A percentile compares a stretch with the other conserved stretches of the same genome.
Conservation (phyloP, 2,113 vertebrate genomes). For the Gobius niger region DNA sequence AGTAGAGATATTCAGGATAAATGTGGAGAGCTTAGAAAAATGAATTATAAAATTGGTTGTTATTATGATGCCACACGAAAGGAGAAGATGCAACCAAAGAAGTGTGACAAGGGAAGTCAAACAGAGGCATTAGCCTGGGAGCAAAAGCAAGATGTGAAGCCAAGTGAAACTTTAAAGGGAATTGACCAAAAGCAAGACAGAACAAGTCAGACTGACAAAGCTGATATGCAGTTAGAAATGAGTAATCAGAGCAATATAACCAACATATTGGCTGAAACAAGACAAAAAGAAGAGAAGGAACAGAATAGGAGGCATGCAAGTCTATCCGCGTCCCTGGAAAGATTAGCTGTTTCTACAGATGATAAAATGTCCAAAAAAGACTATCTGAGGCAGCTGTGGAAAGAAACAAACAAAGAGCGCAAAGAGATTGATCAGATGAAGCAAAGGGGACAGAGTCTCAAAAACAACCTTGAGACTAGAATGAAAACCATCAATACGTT, state of each 20-base stretch:
- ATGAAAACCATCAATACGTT: slow-evolving; percentile 31
- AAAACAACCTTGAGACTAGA: slow-evolving; percentile 44
- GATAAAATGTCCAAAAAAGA: slow-evolving; percentile 10
- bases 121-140: neutral
- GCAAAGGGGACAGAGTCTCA: slow-evolving; percentile 36
- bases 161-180: neutral
- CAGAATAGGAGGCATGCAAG: neutral
- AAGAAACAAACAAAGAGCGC: slow-evolving; percentile 36
- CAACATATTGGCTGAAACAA: neutral
- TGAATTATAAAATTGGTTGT: neutral
- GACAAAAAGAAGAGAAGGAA: neutral
- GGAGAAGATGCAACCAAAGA: neutral
- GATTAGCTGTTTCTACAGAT: neutral
- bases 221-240: too few relatives aligned
- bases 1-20: neutral
- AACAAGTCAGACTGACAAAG: slow-evolving; percentile 1
- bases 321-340: accelerated
- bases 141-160: neutral
- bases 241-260: neutral
- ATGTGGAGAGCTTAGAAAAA: slow-evolving; percentile 8
- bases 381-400: slow-evolving; percentile 42
- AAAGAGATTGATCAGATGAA: slow-evolving; percentile 52
- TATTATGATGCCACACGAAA: slow-evolving; percentile 1
- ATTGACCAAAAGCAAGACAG: neutral
- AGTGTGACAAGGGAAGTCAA: slow-evolving; percentile 29